Base-by-base conservation (phyloP, 2,797 vertebrate genomes). In the Gadopsis bispinosus region DNA sequence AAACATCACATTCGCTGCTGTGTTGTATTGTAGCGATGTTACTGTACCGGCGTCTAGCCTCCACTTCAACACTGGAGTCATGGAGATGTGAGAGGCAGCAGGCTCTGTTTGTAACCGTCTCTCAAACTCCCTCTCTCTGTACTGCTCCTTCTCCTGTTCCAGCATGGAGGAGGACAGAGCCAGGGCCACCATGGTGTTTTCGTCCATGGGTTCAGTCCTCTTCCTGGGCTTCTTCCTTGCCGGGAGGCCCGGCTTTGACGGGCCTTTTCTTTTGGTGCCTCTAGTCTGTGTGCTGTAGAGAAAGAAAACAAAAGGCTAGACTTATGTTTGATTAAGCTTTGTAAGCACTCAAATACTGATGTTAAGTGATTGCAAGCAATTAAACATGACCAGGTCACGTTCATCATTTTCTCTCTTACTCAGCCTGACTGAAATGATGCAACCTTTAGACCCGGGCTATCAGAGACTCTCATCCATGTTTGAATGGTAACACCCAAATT, bases 121-220 rank as follows among this genome's bases (percentile, higher is more conserved):
- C 60, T 87, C 82, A 45, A 51, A 43, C 51, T 81, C 60, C 26
- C 31, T 68, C 43, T 76, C 70, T 7, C 16, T 79, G 69, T 76
- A 75, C 65, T 60, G 63, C 79, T 83, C 73, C 26, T 7, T 77
- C 77, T 94, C 91, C 59, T 94, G 95, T 73, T 97, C 95, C 88
- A 95, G 84, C 87, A 98, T 90, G 20, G 98, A 99, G 47, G 95
- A 95, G 58, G 98, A 99, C 89, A 98, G 90, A 56, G 97, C 97
- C 95, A 98, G 84, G 53, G 97, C 98, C 84, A 98, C 91, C 94
- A 96, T 90, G 72, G 97, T 89, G 77, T 98, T 96, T 88, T 99
- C 97, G 0, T 97, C 96, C 31, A 95, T 71, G 0, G 75, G 73
- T 11, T 93, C 90, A 0, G 80, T 47, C 89, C 94, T 94, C 84